A percentile compares a stretch with the other conserved stretches of the same genome.
phyloP scores from a whole-genome alignment of 2,888 invertebrate species.

The Nomada fabriciana region DNA sequence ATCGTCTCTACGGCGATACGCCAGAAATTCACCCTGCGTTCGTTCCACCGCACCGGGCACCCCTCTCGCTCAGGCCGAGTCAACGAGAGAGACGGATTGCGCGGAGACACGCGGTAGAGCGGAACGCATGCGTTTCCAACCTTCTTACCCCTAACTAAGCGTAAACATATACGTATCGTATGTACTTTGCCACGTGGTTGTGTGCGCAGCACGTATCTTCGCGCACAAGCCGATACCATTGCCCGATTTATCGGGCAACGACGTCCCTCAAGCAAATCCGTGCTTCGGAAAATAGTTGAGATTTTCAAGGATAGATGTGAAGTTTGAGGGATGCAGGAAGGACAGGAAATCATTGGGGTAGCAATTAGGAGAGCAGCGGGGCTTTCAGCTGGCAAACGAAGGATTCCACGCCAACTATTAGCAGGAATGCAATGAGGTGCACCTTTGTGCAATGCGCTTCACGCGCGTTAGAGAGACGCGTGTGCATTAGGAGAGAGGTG shows the following conservation, averaged over 20 bases:
- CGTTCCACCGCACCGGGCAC: constrained; percentile 53
- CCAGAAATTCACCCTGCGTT: constrained; percentile 67
- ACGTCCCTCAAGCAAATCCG: not conserved
- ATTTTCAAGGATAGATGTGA: not conserved
- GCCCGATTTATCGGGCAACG: not conserved
- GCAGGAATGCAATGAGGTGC: constrained; percentile 25
- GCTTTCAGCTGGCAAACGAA: not conserved
- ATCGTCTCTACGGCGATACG: constrained; percentile 70
- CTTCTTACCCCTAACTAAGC: not conserved
- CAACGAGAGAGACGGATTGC: constrained; percentile 21
- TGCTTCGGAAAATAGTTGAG: not conserved
- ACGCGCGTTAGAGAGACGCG: constrained; percentile 20
- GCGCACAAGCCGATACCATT: not conserved
- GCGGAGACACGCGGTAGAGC: constrained; percentile 44
- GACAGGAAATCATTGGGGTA: not conserved
- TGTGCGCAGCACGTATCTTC: not conserved
- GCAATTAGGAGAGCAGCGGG: not conserved
- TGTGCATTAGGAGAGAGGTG: constrained; percentile 3
- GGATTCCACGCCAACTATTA: constrained; percentile 17
- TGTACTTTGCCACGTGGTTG: constrained; percentile 1
- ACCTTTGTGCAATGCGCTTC: constrained; percentile 15
- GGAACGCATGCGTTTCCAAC: constrained; percentile 56
- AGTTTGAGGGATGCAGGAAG: too few relatives aligned
- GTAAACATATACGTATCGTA: not conserved
- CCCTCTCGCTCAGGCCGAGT: constrained; percentile 26